Conservation (phyloP, 1,140 invertebrate species). For the Drosophila pruinosa region DNA sequence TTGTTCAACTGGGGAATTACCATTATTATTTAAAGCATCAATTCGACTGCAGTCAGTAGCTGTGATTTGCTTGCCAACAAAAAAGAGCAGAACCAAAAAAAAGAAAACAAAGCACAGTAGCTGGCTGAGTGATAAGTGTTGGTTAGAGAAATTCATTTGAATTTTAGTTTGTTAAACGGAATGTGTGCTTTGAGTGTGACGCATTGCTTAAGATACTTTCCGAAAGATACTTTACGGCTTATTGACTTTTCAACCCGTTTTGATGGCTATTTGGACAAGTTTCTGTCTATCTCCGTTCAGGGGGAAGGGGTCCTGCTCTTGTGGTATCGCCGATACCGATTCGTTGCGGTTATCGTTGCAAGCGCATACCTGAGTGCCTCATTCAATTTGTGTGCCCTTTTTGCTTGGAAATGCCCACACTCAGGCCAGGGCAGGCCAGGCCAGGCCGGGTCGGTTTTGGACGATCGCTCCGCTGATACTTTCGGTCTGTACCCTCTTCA, state of each 20-base stretch:
- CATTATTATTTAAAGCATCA: constrained; percentile 77
- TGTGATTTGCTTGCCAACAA: constrained; percentile 15
- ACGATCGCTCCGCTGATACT: constrained; percentile 71
- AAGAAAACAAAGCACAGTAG: background rate
- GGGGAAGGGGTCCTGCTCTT: background rate
- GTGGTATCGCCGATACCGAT: constrained; percentile 32
- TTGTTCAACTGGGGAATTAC: constrained; percentile 69
- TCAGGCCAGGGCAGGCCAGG: constrained; percentile 12
- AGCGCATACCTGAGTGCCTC: constrained; percentile 71
- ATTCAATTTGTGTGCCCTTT: constrained; percentile 57
- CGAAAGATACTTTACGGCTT: background rate
- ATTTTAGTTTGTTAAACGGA: background rate
- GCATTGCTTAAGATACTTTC: background rate
- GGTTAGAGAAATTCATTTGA: background rate
- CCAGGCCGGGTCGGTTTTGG: constrained; percentile 26
- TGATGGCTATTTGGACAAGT: background rate
- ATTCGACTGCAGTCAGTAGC: constrained; percentile 29
- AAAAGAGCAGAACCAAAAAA: no score
- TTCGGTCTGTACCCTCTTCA: constrained; percentile 62
- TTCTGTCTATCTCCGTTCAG: background rate
- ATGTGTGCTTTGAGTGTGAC: no score
- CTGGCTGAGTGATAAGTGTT: constrained; percentile 25
- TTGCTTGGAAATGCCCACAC: constrained; percentile 33
- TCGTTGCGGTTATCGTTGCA: constrained; percentile 58
- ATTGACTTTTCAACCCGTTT: background rate